Evolutionary conservation across 2,797 vertebrate genomes (phyloP).

Genomic region (Schizothorax lantsangensis): DNA sequence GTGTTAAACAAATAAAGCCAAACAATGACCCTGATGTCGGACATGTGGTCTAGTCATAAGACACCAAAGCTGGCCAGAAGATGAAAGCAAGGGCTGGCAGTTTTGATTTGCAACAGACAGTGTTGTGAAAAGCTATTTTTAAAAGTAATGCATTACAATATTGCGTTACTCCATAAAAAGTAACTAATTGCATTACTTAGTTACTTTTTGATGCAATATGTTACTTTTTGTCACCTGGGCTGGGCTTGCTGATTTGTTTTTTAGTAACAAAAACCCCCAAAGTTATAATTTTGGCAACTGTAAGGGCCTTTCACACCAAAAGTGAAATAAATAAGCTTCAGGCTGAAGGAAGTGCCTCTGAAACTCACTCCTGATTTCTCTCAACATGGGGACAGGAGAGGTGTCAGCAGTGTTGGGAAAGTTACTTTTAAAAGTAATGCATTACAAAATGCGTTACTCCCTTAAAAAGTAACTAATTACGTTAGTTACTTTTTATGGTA

Average conservation of each 20-base stretch:
- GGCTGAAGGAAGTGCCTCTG: too few relatives aligned
- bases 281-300: too few relatives aligned
- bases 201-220: background rate
- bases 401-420: too few relatives aligned
- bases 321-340: too few relatives aligned
- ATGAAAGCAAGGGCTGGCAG: background rate
- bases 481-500: background rate
- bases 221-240: background rate
- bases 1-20: background rate
- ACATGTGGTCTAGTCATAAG: background rate
- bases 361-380: too few relatives aligned
- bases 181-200: background rate
- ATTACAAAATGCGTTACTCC: too few relatives aligned
- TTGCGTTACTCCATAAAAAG: background rate
- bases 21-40: background rate
- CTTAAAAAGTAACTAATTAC: background rate
- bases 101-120: background rate
- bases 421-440: too few relatives aligned
- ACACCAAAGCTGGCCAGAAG: background rate
- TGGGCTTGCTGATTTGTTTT: background rate
- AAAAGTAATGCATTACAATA: background rate
- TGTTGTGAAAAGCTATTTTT: background rate
- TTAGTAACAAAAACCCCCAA: too few relatives aligned
- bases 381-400: too few relatives aligned
- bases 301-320: too few relatives aligned